phyloP scores from a whole-genome alignment of 1,140 invertebrate species.

The Meloidogyne hapla region DNA sequence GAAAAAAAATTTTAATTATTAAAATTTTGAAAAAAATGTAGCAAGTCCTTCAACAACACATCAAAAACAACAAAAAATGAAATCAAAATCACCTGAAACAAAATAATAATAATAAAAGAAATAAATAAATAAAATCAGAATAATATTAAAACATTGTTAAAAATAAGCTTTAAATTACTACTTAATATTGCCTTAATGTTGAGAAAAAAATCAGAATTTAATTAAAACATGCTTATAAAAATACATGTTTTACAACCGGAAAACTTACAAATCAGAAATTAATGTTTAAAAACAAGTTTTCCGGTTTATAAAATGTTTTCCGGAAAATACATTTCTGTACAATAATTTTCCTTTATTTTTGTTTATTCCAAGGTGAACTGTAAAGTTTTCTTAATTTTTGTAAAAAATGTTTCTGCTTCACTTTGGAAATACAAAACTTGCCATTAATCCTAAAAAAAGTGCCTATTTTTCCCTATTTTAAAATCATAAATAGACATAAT shows the following conservation, averaged over 20 bases:
- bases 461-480: not conserved
- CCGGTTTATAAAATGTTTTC: not conserved
- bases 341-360: too few relatives aligned
- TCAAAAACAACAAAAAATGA: not conserved
- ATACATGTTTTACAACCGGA: too few relatives aligned
- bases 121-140: not conserved
- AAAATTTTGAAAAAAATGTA: too few relatives aligned
- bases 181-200: not conserved
- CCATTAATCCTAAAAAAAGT: not conserved
- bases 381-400: not conserved
- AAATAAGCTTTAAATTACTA: constrained; percentile 27
- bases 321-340: not conserved
- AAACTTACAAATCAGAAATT: too few relatives aligned
- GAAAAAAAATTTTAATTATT: too few relatives aligned
- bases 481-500: not conserved
- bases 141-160: not conserved
- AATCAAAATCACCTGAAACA: constrained; percentile 27
- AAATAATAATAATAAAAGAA: constrained; percentile 7
- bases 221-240: too few relatives aligned
- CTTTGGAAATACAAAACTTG: not conserved
- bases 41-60: constrained; percentile 14
- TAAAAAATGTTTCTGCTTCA: not conserved
- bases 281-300: too few relatives aligned
- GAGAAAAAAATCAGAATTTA: not conserved
- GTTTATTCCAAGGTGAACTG: too few relatives aligned